phyloP scores from a whole-genome alignment of 64 coral and sea anemone species.

The Astreopora myriophthalma region DNA sequence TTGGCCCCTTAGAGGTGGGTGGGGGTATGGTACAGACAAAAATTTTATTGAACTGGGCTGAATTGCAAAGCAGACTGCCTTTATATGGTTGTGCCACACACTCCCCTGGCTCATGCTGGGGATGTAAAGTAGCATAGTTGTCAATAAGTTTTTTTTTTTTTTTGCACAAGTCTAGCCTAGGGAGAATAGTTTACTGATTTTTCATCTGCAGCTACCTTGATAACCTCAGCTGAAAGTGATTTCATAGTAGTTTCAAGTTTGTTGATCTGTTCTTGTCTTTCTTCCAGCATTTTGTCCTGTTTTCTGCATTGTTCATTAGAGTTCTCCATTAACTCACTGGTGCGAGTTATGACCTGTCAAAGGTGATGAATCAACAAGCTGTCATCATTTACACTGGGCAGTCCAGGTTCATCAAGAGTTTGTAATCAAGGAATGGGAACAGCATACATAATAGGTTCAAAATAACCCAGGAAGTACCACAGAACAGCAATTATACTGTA shows the following conservation, averaged over 20 bases:
- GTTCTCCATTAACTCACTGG: slow-evolving; percentile 56
- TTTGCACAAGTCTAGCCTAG: slow-evolving; percentile 39
- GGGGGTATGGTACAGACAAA: too few species aligned
- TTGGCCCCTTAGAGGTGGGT: too few species aligned
- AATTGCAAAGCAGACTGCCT: too few species aligned
- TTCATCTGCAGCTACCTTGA: slow-evolving; percentile 75
- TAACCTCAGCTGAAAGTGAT: slow-evolving; percentile 62
- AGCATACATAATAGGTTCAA: too few species aligned
- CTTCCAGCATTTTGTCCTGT: slow-evolving; percentile 32
- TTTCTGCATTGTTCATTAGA: slow-evolving; percentile 66
- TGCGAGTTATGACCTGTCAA: slow-evolving; percentile 58
- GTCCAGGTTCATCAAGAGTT: too few species aligned
- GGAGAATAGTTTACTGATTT: slow-evolving; percentile 42
- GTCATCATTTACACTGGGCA: neutral
- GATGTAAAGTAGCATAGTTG: too few species aligned
- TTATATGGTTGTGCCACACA: too few species aligned
- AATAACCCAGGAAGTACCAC: too few species aligned
- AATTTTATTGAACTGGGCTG: too few species aligned
- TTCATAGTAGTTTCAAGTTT: slow-evolving; percentile 64
- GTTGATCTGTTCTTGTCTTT: slow-evolving; percentile 50
- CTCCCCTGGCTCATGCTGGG: too few species aligned
- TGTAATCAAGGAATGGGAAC: too few species aligned
- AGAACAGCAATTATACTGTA: too few species aligned
- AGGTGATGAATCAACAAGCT: neutral
- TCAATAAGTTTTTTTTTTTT: neutral